These are phyloP conservation scores for Tragopan temminckii DNA, from an alignment of 2,797 vertebrate genomes.

Conservation along the genomic window DNA sequence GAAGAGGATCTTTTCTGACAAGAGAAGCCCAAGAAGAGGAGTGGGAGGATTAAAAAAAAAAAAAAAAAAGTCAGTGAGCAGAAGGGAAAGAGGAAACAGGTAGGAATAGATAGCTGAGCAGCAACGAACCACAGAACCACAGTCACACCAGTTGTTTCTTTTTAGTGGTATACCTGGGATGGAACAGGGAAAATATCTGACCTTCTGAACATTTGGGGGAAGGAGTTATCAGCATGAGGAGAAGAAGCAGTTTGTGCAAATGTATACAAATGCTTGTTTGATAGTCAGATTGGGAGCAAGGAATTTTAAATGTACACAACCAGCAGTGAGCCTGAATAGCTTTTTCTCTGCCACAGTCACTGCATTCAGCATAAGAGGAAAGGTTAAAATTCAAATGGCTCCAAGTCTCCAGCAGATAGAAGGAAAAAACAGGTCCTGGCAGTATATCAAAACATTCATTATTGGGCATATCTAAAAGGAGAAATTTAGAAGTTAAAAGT, in stretches of 20 bases:
- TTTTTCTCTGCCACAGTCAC: background rate
- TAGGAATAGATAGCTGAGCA: background rate
- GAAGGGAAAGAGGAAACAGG: background rate
- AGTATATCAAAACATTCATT: background rate
- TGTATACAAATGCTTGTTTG: background rate
- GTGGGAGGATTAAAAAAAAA: background rate
- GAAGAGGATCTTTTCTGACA: background rate
- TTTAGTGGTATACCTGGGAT: background rate
- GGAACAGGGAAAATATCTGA: background rate
- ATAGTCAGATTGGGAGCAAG: background rate
- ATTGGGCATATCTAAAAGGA: background rate
- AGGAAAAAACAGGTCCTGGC: background rate
- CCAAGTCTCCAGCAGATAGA: background rate
- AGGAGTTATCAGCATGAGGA: background rate
- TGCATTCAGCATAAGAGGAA: background rate
- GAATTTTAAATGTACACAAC: background rate
- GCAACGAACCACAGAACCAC: background rate
- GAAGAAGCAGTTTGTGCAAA: background rate
- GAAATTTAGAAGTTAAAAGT: background rate
- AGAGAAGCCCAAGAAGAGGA: background rate
- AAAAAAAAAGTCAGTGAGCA: background rate
- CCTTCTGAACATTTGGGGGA: background rate
- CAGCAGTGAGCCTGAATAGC: background rate
- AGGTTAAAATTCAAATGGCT: conserved; percentile 14
- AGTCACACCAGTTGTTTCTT: background rate